A percentile compares a stretch with the other conserved stretches of the same genome.
Evolutionary conservation across 92 coral and sea anemone genomes (phyloP).

Genomic region (Epizoanthus rinbou): DNA sequence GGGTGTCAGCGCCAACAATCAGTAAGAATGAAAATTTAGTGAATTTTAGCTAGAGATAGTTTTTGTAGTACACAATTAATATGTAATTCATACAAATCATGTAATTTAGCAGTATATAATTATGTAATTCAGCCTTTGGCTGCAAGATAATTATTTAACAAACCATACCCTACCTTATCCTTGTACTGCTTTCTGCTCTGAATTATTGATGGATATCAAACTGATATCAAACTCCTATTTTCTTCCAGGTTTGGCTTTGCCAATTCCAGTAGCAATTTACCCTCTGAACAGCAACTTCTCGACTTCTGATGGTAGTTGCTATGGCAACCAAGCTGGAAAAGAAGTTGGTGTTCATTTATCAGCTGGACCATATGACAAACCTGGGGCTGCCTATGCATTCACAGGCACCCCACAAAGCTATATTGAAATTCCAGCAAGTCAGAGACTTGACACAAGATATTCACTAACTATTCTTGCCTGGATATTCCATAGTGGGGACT

Average conservation of each 20-base stretch:
- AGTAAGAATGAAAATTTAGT: too few species aligned
- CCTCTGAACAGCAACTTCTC: slow-evolving; percentile 55
- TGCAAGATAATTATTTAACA: too few species aligned
- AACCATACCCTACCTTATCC: too few species aligned
- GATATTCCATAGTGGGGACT: slow-evolving; percentile 63
- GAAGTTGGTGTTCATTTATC: slow-evolving; percentile 54
- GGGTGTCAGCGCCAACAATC: too few species aligned
- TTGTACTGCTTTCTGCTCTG: too few species aligned
- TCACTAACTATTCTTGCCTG: slow-evolving; percentile 75
- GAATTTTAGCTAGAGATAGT: too few species aligned
- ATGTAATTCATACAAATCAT: too few species aligned
- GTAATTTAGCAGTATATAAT: too few species aligned
- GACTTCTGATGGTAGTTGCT: slow-evolving; percentile 82
- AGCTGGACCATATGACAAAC: slow-evolving; percentile 49
- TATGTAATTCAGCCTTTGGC: too few species aligned
- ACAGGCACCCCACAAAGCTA: slow-evolving; percentile 66
- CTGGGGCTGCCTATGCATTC: slow-evolving; percentile 68
- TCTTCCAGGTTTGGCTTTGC: slow-evolving; percentile 51
- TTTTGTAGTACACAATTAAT: too few species aligned
- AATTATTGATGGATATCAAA: background rate
- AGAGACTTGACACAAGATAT: slow-evolving; percentile 52
- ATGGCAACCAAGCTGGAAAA: slow-evolving; percentile 63
- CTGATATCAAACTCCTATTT: background rate
- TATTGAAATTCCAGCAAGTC: slow-evolving; percentile 68
- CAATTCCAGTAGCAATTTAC: slow-evolving; percentile 75